Percentiles rank a stretch among this genome's conserved stretches.
These are phyloP conservation scores for Nannospalax galili DNA, from an alignment of 2,113 vertebrate genomes.

Conservation along the genomic window DNA sequence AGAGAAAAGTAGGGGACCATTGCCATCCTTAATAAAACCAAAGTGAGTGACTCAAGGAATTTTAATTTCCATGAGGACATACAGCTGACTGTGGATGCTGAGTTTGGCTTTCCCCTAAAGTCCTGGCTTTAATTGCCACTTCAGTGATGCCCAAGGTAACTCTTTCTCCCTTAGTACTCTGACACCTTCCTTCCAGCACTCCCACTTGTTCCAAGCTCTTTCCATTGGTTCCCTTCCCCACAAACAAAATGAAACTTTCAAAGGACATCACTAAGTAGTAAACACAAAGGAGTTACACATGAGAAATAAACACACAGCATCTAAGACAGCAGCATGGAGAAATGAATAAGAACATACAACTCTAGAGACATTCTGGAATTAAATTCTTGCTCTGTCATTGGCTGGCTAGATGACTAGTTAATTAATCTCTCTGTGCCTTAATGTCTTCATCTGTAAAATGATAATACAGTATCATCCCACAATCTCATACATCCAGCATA, in stretches of 20 bases:
- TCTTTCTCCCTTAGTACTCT: neutral
- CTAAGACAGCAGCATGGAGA: neutral
- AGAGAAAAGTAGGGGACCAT: neutral
- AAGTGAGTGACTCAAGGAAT: neutral
- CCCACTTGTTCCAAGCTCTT: neutral
- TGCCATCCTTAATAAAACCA: neutral
- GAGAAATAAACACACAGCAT: neutral
- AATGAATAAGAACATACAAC: neutral
- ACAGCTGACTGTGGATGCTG: neutral
- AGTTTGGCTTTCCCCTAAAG: neutral
- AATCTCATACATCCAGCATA: neutral
- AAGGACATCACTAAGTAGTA: neutral
- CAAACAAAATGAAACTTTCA: neutral
- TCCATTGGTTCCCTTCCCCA: neutral
- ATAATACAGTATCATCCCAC: neutral
- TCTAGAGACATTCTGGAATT: neutral
- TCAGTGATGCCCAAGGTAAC: neutral
- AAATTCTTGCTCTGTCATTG: neutral
- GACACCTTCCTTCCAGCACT: neutral
- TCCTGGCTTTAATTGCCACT: neutral
- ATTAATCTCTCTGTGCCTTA: neutral
- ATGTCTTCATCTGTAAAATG: neutral
- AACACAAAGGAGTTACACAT: neutral
- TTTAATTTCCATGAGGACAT: neutral
- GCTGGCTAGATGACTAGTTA: neutral